phyloP scores from a whole-genome alignment of 2,113 vertebrate species.

The Kryptolebias marmoratus region DNA sequence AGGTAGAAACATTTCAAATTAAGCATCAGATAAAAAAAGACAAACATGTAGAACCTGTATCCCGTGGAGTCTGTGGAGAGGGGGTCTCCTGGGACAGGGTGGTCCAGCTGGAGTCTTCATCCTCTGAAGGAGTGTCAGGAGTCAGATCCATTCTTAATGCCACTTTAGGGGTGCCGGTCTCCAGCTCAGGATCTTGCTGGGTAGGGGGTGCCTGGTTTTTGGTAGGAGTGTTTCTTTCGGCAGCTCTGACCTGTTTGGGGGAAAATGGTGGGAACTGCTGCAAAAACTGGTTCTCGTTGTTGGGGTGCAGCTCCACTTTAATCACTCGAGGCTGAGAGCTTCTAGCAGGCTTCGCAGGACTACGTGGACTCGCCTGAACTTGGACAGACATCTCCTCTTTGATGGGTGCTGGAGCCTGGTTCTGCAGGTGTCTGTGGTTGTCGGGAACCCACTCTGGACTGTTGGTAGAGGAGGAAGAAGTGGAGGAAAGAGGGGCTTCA shows the following conservation, averaged over 20 bases:
- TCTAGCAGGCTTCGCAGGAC: constrained; percentile 67
- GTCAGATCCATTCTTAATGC: constrained; percentile 89
- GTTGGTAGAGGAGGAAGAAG: constrained; percentile 64
- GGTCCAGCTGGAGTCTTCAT: constrained; percentile 99
- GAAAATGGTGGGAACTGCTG: constrained; percentile 73
- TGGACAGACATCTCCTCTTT: constrained; percentile 64
- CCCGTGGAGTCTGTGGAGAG: constrained; percentile 87
- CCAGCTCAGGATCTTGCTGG: constrained; percentile 84
- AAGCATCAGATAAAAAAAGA: constrained; percentile 9
- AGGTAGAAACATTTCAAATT: constrained; percentile 9
- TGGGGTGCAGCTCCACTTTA: constrained; percentile 73
- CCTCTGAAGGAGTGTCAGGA: constrained; percentile 87
- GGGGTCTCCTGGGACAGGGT: constrained; percentile 95
- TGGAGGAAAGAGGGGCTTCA: constrained; percentile 75
- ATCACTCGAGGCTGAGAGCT: constrained; percentile 72
- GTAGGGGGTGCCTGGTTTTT: constrained; percentile 58
- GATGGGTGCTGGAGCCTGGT: constrained; percentile 54
- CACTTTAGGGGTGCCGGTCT: constrained; percentile 87
- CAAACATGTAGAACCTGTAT: constrained; percentile 83
- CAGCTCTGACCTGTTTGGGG: constrained; percentile 81
- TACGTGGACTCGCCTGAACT: constrained; percentile 61
- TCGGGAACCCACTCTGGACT: constrained; percentile 67
- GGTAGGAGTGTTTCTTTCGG: constrained; percentile 81
- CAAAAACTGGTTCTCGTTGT: constrained; percentile 78
- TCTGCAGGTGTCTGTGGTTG: constrained; percentile 57